These are phyloP conservation scores for Pteruthius melanotis DNA, from an alignment of 2,113 vertebrate genomes.

Conservation along the genomic window DNA sequence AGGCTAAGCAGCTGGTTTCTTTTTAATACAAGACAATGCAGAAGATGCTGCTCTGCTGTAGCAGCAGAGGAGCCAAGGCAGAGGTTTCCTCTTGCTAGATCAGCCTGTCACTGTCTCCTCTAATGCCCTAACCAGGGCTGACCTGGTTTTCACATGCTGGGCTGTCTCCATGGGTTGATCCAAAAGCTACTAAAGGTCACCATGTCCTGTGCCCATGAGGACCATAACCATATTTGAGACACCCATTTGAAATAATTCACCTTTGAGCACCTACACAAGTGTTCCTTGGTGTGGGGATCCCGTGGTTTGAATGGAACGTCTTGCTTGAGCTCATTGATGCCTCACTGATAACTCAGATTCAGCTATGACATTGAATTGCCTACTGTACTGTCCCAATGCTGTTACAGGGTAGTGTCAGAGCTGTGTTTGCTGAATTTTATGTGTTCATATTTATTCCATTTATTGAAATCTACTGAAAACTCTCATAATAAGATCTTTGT, in stretches of 20 bases:
- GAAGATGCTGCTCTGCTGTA: neutral
- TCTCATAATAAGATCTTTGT: neutral
- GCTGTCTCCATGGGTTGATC: neutral
- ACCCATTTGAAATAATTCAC: neutral
- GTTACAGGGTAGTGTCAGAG: neutral
- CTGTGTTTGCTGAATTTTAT: neutral
- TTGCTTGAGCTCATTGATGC: neutral
- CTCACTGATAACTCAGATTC: neutral
- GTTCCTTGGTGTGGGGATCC: neutral
- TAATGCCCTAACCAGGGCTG: neutral
- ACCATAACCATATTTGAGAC: neutral
- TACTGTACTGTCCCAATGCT: neutral
- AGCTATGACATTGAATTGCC: neutral
- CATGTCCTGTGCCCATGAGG: neutral
- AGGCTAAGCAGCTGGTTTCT: neutral
- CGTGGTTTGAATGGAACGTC: neutral
- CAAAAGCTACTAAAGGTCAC: neutral
- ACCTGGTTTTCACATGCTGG: neutral
- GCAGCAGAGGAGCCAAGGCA: neutral
- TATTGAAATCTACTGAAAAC: neutral
- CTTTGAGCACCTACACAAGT: neutral
- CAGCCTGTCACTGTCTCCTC: neutral
- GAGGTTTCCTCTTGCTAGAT: neutral
- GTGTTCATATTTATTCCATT: neutral
- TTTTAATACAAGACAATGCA: neutral